These are phyloP conservation scores for Anguilla marmorata DNA, from an alignment of 2,797 vertebrate genomes.

Conservation along the genomic window DNA sequence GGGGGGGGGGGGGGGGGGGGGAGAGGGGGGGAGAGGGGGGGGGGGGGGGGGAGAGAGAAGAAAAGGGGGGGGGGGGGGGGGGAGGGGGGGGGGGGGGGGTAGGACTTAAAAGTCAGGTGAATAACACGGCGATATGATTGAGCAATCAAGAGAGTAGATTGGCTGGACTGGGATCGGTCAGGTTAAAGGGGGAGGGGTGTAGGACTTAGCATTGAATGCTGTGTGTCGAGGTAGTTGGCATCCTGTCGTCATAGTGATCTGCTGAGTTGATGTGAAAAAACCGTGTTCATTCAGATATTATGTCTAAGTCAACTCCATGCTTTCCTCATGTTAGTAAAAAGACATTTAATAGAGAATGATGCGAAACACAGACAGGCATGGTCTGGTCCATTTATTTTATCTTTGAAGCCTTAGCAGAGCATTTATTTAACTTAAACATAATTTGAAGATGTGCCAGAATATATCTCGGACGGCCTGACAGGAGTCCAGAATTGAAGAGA, in stretches of 20 bases:
- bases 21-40: too few species aligned
- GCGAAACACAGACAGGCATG: background rate
- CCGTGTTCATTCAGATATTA: background rate
- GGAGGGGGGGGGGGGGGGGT: too few species aligned
- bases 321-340: background rate
- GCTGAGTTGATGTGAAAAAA: background rate
- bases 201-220: background rate
- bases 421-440: slow-evolving; percentile 5
- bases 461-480: background rate
- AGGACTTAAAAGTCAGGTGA: too few species aligned
- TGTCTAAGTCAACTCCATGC: background rate
- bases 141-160: background rate
- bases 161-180: background rate
- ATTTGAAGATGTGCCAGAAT: background rate
- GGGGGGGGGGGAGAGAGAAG: too few species aligned
- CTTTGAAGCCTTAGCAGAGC: slow-evolving; percentile 1
- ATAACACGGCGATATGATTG: background rate
- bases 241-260: background rate
- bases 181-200: background rate
- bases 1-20: too few species aligned
- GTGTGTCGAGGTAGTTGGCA: background rate
- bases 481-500: background rate
- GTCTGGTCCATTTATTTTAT: slow-evolving; percentile 3
- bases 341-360: background rate
- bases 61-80: too few species aligned